These are phyloP conservation scores for Netelia inedita DNA, from an alignment of 2,888 invertebrate genomes.

Conservation along the genomic window DNA sequence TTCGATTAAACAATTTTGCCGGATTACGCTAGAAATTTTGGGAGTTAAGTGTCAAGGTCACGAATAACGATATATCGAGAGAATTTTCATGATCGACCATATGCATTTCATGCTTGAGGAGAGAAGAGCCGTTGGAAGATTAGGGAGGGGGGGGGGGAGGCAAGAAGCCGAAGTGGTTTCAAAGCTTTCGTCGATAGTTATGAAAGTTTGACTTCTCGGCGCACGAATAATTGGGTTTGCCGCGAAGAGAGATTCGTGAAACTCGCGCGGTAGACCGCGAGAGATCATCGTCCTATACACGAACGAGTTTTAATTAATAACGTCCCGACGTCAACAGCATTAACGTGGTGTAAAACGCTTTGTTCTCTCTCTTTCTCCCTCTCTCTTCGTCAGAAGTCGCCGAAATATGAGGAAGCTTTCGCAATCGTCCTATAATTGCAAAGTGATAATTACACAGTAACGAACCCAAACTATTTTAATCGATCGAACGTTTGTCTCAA, in stretches of 20 bases:
- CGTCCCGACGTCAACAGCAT: slow-evolving; percentile 43
- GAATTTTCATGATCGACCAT: slow-evolving; percentile 21
- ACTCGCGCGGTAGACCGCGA: slow-evolving; percentile 19
- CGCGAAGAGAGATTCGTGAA: slow-evolving; percentile 35
- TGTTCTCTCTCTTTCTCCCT: not conserved
- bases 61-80: slow-evolving; percentile 13
- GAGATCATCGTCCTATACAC: slow-evolving; percentile 18
- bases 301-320: slow-evolving; percentile 57
- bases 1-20: not conserved
- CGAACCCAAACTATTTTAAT: not conserved
- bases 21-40: not conserved
- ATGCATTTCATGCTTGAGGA: slow-evolving; percentile 42
- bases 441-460: not conserved
- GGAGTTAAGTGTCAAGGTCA: slow-evolving; percentile 32
- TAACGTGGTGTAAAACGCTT: slow-evolving; percentile 16
- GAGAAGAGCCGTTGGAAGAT: not conserved
- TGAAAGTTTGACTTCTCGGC: slow-evolving; percentile 53
- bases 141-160: not conserved
- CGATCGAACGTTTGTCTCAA: not conserved
- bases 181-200: slow-evolving; percentile 55
- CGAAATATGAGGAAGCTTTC: not conserved
- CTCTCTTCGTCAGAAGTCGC: not conserved
- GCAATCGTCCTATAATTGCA: not conserved
- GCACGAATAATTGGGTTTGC: slow-evolving; percentile 59
- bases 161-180: slow-evolving; percentile 27